Evolutionary conservation across 2,888 invertebrate genomes (phyloP).

Genomic region (Athetis lepigone): DNA sequence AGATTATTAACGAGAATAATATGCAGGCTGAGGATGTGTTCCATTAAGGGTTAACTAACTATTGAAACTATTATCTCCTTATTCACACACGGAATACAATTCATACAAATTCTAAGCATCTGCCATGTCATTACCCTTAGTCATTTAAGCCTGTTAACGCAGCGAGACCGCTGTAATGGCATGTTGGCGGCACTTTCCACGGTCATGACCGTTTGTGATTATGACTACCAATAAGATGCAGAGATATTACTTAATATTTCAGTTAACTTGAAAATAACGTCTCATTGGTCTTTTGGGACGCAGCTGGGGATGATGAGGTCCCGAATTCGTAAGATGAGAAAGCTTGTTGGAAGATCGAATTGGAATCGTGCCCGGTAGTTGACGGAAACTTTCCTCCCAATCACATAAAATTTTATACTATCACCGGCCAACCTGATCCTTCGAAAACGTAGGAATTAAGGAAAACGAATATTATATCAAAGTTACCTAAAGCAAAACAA

Average conservation of each 20-base stretch:
- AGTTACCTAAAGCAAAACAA: slow-evolving; percentile 10
- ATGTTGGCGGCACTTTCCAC: slow-evolving; percentile 80
- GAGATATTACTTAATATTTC: slow-evolving; percentile 67
- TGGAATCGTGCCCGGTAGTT: slow-evolving; percentile 13
- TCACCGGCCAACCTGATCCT: neutral
- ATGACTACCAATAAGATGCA: slow-evolving; percentile 72
- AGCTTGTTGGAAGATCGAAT: slow-evolving; percentile 9
- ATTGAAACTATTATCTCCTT: slow-evolving; percentile 68
- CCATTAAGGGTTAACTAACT: slow-evolving; percentile 42
- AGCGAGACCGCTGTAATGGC: slow-evolving; percentile 81
- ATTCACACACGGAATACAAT: slow-evolving; percentile 76
- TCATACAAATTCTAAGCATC: slow-evolving; percentile 85
- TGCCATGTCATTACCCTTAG: slow-evolving; percentile 88
- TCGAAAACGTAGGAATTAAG: neutral
- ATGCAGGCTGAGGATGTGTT: slow-evolving; percentile 19
- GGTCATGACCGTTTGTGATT: slow-evolving; percentile 81
- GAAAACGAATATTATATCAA: neutral
- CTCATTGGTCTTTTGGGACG: slow-evolving; percentile 23
- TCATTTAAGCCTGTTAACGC: slow-evolving; percentile 88
- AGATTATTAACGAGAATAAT: slow-evolving; percentile 37
- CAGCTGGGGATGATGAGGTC: slow-evolving; percentile 33
- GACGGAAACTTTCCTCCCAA: neutral
- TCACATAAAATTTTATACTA: slow-evolving; percentile 16
- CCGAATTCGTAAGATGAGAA: slow-evolving; percentile 20
- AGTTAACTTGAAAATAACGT: slow-evolving; percentile 37